phyloP scores from a whole-genome alignment of 2,888 invertebrate species.

The Scaptomyza cyrtandrae region DNA sequence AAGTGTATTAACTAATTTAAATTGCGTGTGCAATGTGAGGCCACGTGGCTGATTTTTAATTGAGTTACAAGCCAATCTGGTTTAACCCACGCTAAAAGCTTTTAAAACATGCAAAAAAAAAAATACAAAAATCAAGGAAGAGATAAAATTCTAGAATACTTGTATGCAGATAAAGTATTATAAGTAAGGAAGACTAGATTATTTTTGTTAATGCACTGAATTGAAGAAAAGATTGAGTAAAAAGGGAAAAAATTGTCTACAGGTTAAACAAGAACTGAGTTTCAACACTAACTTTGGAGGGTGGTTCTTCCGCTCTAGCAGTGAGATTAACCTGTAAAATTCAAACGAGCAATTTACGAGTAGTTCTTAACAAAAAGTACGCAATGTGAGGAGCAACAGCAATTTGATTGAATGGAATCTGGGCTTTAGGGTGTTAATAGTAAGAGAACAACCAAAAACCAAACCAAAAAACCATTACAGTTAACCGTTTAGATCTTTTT shows the following conservation, averaged over 20 bases:
- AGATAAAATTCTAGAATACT: constrained; percentile 4
- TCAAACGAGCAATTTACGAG: constrained; percentile 53
- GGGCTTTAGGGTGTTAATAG: constrained; percentile 15
- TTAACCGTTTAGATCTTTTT: constrained; percentile 7
- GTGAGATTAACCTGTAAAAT: constrained; percentile 85
- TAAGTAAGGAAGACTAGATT: constrained; percentile 18
- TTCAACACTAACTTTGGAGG: constrained; percentile 85
- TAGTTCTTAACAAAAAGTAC: constrained; percentile 35
- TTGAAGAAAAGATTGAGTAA: constrained; percentile 9
- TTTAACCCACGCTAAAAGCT: constrained; percentile 33
- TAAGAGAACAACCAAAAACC: constrained; percentile 8
- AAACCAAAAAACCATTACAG: constrained; percentile 8
- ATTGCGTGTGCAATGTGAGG: constrained; percentile 33
- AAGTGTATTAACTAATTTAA: constrained; percentile 23
- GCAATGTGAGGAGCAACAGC: constrained; percentile 11
- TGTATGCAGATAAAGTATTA: constrained; percentile 19
- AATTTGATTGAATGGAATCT: constrained; percentile 19
- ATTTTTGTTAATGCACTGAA: background rate
- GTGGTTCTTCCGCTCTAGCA: constrained; percentile 84
- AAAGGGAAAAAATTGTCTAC: constrained; percentile 34
- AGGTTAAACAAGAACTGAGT: constrained; percentile 32
- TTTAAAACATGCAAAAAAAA: constrained; percentile 44
- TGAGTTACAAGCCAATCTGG: constrained; percentile 37
- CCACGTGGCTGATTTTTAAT: constrained; percentile 28
- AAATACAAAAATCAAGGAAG: background rate